Conservation (phyloP, 2,113 vertebrate species). For the Dissostichus mawsoni region DNA sequence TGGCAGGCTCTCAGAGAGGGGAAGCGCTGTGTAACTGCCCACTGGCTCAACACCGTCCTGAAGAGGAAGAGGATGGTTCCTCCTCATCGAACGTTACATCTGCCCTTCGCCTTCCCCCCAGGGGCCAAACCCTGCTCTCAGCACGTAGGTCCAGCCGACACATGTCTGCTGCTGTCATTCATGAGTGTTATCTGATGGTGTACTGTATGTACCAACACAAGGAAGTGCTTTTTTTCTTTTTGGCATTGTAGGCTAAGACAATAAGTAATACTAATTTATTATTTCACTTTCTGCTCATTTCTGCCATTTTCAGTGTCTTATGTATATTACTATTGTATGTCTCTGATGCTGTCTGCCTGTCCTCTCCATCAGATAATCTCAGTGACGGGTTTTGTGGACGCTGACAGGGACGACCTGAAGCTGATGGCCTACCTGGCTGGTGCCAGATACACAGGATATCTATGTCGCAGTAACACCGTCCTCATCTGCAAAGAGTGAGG, state of each 20-base stretch:
- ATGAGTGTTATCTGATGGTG: too few relatives aligned
- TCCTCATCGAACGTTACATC: constrained; percentile 92
- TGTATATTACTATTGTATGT: background rate
- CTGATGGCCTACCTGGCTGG: constrained; percentile 96
- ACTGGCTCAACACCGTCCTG: constrained; percentile 94
- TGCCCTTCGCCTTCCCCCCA: constrained; percentile 95
- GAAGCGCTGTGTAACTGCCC: constrained; percentile 95
- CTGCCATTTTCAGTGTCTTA: background rate
- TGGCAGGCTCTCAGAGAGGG: constrained; percentile 91
- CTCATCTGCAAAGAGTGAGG: constrained; percentile 96
- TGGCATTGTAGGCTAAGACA: background rate
- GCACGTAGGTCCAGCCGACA: constrained; percentile 85
- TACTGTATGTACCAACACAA: too few relatives aligned
- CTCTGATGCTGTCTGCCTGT: background rate
- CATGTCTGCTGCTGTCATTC: background rate
- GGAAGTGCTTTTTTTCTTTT: background rate
- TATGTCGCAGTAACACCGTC: constrained; percentile 96
- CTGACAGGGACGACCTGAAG: constrained; percentile 96
- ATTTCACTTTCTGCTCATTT: background rate
- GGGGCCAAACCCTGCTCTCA: constrained; percentile 97
- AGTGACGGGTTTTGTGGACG: constrained; percentile 95
- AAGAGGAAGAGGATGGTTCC: constrained; percentile 95
- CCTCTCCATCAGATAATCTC: constrained; percentile 89
- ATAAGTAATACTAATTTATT: too few relatives aligned
- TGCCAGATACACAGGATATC: constrained; percentile 94